Evolutionary conservation across 2,797 vertebrate genomes (phyloP).

Genomic region (Sciurus carolinensis): DNA sequence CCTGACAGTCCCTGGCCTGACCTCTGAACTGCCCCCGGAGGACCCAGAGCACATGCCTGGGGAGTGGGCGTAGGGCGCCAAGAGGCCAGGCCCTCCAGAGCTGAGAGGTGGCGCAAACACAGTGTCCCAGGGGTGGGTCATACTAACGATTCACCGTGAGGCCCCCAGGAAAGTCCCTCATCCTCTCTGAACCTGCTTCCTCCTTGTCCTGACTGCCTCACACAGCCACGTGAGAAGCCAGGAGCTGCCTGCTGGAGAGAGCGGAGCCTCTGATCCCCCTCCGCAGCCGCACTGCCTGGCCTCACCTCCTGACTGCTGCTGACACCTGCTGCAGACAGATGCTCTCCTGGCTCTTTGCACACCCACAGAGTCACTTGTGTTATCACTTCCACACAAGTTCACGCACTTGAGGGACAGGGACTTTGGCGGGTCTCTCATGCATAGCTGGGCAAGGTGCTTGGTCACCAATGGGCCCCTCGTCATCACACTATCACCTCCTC

Average conservation of each 20-base stretch:
- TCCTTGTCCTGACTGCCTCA: neutral
- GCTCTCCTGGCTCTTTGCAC: neutral
- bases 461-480: neutral
- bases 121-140: neutral
- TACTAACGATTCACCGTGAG: neutral
- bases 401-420: too few relatives aligned
- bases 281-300: neutral
- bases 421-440: neutral
- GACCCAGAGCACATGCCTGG: neutral
- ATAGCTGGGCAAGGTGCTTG: fast-evolving
- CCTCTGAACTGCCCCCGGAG: neutral
- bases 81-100: neutral
- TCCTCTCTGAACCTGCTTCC: neutral
- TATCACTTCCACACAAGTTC: neutral
- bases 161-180: neutral
- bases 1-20: neutral
- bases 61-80: fast-evolving
- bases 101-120: neutral
- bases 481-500: neutral
- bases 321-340: neutral
- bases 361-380: neutral
- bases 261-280: neutral
- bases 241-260: neutral
- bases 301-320: neutral
- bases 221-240: neutral